Base-by-base conservation (phyloP, 2,113 vertebrate genomes). In the Zosterops japonicus region DNA sequence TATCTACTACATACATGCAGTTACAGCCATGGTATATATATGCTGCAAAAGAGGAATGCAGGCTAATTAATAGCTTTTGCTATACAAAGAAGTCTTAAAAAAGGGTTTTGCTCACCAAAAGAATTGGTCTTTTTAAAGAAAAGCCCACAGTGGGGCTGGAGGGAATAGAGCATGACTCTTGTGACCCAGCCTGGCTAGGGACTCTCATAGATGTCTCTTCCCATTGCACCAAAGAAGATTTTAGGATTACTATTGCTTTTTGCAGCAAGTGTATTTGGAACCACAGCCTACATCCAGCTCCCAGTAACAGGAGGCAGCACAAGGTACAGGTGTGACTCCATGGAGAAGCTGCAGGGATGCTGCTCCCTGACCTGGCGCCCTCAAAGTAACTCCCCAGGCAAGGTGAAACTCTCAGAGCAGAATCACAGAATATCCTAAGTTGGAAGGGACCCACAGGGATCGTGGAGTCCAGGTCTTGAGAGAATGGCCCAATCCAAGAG, bases 301-400 rank as follows among this genome's bases (percentile, higher is more conserved):
- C 31, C 41, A 53, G 1, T 9, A 49, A 27, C 3, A 59, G 33
- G 13, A 61, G 24, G 69, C 64, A 74, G 56, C 27, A 0, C 4
- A 5, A 61, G 18, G 10, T 5, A 15, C 9, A 71, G 39, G 13
- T 28, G 33, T 8, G 67, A 69, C 4, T 12, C 35, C 1, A 0
- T 1, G 6, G 15, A 8, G 2, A 49, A 50, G 2, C 24, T 18
- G n/a, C 8, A 6, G 31, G 13, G 5, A 3, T 5, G 11, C 41
- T 17, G 14, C 28, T 50, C 9, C 52, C 24, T 12, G 8, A 24
- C 22, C 35, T 16, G 14, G 7, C 20, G 29, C 50, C 4, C 0
- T 24, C 29, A 8, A 13, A 53, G 27, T 2, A 7, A 41, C 28
- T 24, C 5, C 0, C 24, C 59, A 59, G 23, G 29, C 12, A 11